Percentiles rank a stretch among this genome's conserved stretches.
These are phyloP conservation scores for Erethizon dorsatum DNA, from an alignment of 2,797 vertebrate species.

Conservation along the genomic window DNA sequence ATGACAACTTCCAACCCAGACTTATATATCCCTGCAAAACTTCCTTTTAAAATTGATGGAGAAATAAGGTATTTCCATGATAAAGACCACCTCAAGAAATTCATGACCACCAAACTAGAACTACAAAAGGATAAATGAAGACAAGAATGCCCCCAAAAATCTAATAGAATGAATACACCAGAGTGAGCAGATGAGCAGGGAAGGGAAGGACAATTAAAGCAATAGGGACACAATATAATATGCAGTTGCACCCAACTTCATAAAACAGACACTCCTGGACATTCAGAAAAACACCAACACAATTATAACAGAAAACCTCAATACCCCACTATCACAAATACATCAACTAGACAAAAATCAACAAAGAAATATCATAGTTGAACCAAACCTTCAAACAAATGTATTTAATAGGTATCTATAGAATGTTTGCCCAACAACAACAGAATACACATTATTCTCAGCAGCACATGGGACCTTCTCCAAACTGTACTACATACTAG, in stretches of 20 bases:
- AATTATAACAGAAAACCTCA: background rate
- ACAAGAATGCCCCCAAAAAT: background rate
- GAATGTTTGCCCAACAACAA: background rate
- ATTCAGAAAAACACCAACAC: background rate
- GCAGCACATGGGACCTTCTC: background rate
- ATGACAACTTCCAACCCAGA: background rate
- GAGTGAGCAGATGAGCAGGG: background rate
- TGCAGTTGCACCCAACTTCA: background rate
- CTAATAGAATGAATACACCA: background rate
- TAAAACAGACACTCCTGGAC: background rate
- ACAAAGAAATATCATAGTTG: background rate
- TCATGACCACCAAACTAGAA: background rate
- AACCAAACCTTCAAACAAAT: background rate
- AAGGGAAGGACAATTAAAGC: background rate
- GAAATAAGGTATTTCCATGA: background rate
- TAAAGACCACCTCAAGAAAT: background rate
- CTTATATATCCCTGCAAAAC: background rate
- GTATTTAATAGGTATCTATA: background rate
- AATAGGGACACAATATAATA: background rate
- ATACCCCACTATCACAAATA: background rate
- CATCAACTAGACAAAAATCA: background rate
- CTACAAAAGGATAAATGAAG: background rate
- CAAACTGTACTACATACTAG: background rate
- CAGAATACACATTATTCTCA: background rate
- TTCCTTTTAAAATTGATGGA: background rate